Conservation (phyloP, 2,797 vertebrate genomes). For the Tapera naevia region DNA sequence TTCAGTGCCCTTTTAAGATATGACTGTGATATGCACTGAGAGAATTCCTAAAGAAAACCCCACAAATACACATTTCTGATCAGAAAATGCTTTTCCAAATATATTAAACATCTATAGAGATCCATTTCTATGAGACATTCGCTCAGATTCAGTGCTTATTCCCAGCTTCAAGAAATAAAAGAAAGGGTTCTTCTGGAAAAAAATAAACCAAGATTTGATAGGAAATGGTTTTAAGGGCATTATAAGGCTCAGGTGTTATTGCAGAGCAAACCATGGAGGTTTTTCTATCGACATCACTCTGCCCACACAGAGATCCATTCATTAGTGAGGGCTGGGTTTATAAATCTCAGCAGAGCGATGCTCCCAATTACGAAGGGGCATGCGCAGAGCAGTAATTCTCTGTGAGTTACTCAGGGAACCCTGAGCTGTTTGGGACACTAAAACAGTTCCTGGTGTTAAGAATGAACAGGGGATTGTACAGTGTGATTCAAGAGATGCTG, state of each 20-base stretch:
- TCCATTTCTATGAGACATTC: not conserved
- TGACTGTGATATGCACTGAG: not conserved
- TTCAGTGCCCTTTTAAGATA: not conserved
- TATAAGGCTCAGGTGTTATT: not conserved
- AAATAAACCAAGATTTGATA: not conserved
- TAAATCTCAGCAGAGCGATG: not conserved
- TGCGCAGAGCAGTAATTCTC: not conserved
- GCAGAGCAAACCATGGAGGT: not conserved
- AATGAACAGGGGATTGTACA: not conserved
- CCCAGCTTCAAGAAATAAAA: not conserved
- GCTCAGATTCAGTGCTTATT: not conserved
- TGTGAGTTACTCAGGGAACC: not conserved
- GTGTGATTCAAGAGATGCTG: not conserved
- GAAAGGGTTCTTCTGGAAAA: not conserved
- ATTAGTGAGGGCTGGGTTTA: not conserved
- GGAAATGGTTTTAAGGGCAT: not conserved
- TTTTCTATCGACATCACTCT: not conserved
- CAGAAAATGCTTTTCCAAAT: not conserved
- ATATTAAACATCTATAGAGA: not conserved
- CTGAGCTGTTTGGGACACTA: not conserved
- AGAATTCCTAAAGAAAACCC: not conserved
- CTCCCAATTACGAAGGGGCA: not conserved
- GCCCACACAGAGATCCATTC: not conserved
- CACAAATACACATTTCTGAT: not conserved
- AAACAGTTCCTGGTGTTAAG: not conserved